phyloP scores from a whole-genome alignment of 2,888 invertebrate species.

The Diaprepes abbreviatus region DNA sequence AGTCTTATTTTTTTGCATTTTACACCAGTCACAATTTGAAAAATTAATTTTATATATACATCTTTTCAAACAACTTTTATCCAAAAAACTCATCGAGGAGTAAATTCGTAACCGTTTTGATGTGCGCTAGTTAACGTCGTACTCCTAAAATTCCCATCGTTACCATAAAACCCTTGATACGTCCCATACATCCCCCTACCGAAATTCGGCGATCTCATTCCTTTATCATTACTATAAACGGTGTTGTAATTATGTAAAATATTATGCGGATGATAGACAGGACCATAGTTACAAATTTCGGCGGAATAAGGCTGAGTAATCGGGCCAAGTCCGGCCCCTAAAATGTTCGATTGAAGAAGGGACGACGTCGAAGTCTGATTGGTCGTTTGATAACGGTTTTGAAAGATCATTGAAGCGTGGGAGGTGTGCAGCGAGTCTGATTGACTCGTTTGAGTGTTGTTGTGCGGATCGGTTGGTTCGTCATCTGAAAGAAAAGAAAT shows the following conservation, averaged over 20 bases:
- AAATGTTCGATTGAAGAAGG: constrained; percentile 58
- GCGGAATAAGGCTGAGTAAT: constrained; percentile 76
- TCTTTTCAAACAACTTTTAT: neutral
- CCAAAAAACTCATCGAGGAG: constrained; percentile 50
- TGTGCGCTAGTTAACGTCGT: constrained; percentile 49
- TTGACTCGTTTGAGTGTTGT: constrained; percentile 48
- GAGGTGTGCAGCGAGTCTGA: constrained; percentile 49
- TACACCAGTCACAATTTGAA: neutral
- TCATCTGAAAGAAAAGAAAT: constrained; percentile 59
- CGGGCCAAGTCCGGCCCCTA: constrained; percentile 61
- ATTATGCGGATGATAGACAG: constrained; percentile 74
- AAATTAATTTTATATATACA: neutral
- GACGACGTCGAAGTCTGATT: constrained; percentile 56
- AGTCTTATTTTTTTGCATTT: neutral
- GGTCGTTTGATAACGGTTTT: constrained; percentile 60
- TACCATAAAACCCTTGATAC: constrained; percentile 63
- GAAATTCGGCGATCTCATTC: constrained; percentile 61
- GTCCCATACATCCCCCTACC: constrained; percentile 62
- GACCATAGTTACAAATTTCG: constrained; percentile 78
- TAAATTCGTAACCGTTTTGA: constrained; percentile 63
- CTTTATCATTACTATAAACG: constrained; percentile 63
- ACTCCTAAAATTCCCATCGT: constrained; percentile 59
- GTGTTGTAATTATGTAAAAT: constrained; percentile 65
- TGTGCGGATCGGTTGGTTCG: constrained; percentile 54
- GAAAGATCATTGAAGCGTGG: constrained; percentile 55